Evolutionary conservation across 2,888 invertebrate species (phyloP), one percentile per base, ranked within the genome.

Genomic region (Rotaria macrura): DNA sequence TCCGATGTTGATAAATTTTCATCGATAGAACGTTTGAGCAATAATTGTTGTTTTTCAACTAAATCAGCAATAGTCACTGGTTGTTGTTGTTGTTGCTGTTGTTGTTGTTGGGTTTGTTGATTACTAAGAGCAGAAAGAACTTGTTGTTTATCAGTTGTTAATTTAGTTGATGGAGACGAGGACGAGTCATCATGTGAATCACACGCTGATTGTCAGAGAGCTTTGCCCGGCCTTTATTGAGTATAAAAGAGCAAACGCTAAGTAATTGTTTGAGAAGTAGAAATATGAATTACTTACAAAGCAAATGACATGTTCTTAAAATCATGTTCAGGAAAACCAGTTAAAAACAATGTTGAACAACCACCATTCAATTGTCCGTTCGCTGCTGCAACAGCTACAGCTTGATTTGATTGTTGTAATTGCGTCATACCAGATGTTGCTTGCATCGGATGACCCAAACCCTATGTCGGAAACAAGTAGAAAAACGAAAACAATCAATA

Each of bases 201-300:
- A 79, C 79, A 79, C 79, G 79, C 79, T 79, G 79, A 79, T 79
- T 79, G 79, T 79, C 79, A 79, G 34, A 79, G 79, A 43, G 79
- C 79, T 79, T 79, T 79, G 9, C 79, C 79, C 12, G 79, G 79
- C 43, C 79, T 79, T n/a, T 25, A n/a, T 10, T 9, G 25, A 43
- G 23, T 12, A 29, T 20, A n/a, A 43, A 72, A 65, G 34, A 29
- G 34, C 29, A 17, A 14, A 65, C 0, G 34, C 10, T 47, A 14
- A 14, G 1, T 10, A 47, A 47, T 47, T 47, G 14, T 47, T 47
- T 47, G 2, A 65, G 29, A 65, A 65, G 4, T 7, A 38, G 7
- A 72, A 23, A 23, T 7, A 38, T 38, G 7, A 10, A n/a, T 9
- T 79, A 12, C 79, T 79, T 79, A 79, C 79, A 79, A 43, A 79